Base-by-base conservation (phyloP, 2,888 invertebrate species). In the Holacanthella duospinosa region DNA sequence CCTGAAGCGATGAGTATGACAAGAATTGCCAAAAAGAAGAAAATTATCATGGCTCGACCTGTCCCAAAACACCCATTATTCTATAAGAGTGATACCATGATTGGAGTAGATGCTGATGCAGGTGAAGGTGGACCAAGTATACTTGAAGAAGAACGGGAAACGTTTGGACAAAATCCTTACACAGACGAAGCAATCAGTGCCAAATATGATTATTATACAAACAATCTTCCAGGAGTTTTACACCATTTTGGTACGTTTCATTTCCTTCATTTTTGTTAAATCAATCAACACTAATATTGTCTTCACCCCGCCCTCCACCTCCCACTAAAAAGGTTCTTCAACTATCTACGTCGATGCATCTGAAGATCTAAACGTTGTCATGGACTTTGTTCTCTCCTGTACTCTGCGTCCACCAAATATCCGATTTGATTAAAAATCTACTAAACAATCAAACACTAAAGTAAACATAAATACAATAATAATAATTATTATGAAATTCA, bases 301-400 rank as follows among this genome's bases (percentile, higher is more conserved):
- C n/a, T 24, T 9, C 53, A 48, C 6, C 28, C 2, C 25, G 19
- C 9, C n/a, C 54, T 28, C 27, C 12, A 26, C 16, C 26, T 64
- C 36, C 36, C 9, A 36, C 53, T 59, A n/a, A n/a, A n/a, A n/a
- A 71, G 71, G 69, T 4, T 53, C 60, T 16, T 57, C 59, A 43
- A 66, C 67, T 12, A 59, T 70, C 60, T 66, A 65, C 44, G 71
- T 72, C 43, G 72, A 72, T 65, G 69, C 66, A 24, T 60, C 63
- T 1, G 61, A 70, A 44, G 36, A 53, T 21, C 55, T 56, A 12
- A 44, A 53, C 1, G 63, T 61, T 19, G 67, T 71, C 0, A 55
- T 54, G 2, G 60, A 67, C 12, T 69, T 72, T 57, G 65, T 71
- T 1, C 67, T 68, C 58, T 59, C 62, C 9, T 62, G 66, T 2